A percentile compares a stretch with the other conserved stretches of the same genome.
Conservation (phyloP, 1,140 invertebrate species). For the Cherax quadricarinatus region DNA sequence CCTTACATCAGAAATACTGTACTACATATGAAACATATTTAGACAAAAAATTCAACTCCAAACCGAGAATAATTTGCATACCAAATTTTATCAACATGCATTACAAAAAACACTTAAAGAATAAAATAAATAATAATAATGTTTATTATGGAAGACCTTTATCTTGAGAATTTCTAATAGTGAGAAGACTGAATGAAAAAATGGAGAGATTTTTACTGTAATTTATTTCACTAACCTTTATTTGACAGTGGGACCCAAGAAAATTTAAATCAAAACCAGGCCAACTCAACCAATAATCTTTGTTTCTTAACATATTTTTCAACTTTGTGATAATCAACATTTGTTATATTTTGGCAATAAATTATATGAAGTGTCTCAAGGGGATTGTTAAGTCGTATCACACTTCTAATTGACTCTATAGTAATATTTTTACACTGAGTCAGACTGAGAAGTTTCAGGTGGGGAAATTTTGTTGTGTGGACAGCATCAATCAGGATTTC, state of each 20-base stretch:
- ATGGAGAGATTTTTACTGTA: no score
- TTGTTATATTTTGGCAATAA: slow-evolving; percentile 6
- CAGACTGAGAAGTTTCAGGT: neutral
- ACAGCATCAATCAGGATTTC: neutral
- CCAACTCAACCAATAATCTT: neutral
- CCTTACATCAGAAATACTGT: no score
- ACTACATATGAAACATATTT: no score
- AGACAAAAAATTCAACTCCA: no score
- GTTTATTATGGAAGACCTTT: no score
- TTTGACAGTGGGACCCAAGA: neutral
- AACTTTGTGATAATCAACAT: neutral
- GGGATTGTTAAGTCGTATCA: slow-evolving; percentile 1
- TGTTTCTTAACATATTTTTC: slow-evolving; percentile 3
- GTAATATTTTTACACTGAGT: slow-evolving; percentile 11
- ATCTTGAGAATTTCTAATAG: no score
- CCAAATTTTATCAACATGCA: no score
- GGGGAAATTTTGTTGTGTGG: neutral
- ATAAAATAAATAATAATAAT: no score
- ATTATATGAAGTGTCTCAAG: slow-evolving; percentile 5
- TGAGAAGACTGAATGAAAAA: no score
- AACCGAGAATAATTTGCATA: no score
- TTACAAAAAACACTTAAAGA: no score
- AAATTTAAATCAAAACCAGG: neutral
- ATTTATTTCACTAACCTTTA: no score
- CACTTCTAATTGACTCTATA: neutral